Conservation (phyloP, 2,113 vertebrate species). For the Brachirus orientalis region DNA sequence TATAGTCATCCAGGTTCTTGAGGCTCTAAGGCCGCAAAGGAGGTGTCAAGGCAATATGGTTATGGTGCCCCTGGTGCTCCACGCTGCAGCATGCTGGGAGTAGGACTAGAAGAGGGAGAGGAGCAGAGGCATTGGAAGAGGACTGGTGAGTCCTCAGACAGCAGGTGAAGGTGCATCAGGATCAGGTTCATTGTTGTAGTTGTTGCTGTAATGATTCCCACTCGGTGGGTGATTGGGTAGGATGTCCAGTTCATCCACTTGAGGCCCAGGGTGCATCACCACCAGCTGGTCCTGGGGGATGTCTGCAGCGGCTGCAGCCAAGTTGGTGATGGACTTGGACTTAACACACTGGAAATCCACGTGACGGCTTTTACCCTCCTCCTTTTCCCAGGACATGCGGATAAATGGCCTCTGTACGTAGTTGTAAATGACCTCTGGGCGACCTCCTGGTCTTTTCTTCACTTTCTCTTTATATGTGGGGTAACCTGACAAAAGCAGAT, state of each 20-base stretch:
- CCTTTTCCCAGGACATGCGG: conserved; percentile 99
- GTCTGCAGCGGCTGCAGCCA: conserved; percentile 94
- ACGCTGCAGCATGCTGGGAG: conserved; percentile 84
- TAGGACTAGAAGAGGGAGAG: conserved; percentile 63
- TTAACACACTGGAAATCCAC: conserved; percentile 99
- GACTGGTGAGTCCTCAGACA: conserved; percentile 81
- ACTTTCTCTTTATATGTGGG: conserved; percentile 99
- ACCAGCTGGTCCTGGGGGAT: conserved; percentile 98
- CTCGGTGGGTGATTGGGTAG: conserved; percentile 89
- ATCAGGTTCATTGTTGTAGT: conserved; percentile 89
- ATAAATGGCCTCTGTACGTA: conserved; percentile 98
- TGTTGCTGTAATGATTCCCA: conserved; percentile 82
- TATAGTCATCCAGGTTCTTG: conserved; percentile 78
- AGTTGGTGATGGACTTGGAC: conserved; percentile 97
- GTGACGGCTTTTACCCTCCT: conserved; percentile 97
- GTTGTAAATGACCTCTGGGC: conserved; percentile 98
- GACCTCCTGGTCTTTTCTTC: conserved; percentile 94
- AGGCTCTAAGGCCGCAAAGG: conserved; percentile 86
- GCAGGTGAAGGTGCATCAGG: conserved; percentile 89
- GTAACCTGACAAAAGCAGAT: conserved; percentile 82
- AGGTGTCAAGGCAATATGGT: conserved; percentile 86
- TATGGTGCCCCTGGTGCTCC: conserved; percentile 80
- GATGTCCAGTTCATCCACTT: conserved; percentile 97
- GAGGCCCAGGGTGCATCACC: conserved; percentile 94
- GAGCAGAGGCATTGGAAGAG: conserved; percentile 67